phyloP scores from a whole-genome alignment of 2,113 vertebrate genomes.

The Carollia perspicillata region DNA sequence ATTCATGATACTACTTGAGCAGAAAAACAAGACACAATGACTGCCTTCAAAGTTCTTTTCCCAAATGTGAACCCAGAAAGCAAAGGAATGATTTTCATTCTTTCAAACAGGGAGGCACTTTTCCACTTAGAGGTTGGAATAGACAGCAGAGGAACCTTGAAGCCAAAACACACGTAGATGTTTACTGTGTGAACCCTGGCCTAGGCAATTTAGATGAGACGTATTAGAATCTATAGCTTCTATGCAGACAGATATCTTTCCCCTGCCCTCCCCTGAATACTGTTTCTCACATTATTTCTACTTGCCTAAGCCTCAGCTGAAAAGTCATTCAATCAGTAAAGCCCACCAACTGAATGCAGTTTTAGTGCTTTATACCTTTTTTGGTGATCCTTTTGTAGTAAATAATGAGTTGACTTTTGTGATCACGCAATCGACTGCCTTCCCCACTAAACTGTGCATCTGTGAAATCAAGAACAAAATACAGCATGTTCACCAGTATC shows the following conservation, averaged over 20 bases:
- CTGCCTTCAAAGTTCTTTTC: not conserved
- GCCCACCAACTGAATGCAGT: not conserved
- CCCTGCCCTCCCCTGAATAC: not conserved
- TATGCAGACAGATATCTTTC: not conserved
- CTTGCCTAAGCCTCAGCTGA: not conserved
- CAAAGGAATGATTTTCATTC: not conserved
- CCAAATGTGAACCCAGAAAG: not conserved
- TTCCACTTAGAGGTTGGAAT: not conserved
- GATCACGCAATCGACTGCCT: not conserved
- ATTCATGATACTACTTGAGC: constrained; percentile 8
- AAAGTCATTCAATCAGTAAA: constrained; percentile 11
- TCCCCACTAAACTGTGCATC: not conserved
- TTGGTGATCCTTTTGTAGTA: not conserved
- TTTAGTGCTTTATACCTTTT: not conserved
- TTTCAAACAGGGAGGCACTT: not conserved
- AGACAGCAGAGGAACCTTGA: not conserved
- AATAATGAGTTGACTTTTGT: not conserved
- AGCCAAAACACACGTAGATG: not conserved
- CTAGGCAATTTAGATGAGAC: not conserved
- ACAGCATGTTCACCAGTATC: not conserved
- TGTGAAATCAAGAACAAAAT: not conserved
- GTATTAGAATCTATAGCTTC: not conserved
- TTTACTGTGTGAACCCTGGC: not conserved
- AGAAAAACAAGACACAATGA: not conserved
- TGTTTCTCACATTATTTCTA: not conserved